Evolutionary conservation across 2,797 vertebrate species (phyloP), one percentile per base, ranked within the genome.

Genomic region (Bucorvus abyssinicus): DNA sequence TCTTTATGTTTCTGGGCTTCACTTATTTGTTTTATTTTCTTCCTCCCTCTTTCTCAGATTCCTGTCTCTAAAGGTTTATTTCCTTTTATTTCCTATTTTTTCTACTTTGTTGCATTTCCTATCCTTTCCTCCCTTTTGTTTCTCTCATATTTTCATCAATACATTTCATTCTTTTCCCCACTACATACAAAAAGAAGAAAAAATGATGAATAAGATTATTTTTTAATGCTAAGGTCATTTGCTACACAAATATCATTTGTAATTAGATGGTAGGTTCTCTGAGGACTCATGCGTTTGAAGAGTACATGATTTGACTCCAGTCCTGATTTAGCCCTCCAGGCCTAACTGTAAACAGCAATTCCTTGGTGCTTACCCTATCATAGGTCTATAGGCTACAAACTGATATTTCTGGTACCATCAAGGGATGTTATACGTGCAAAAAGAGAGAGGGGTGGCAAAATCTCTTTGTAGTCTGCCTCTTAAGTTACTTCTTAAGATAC

Each of bases 191-290:
- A 53, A 57, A 49, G 3, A 38, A 74, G 3, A 32, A 78, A 77
- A 38, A 83, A 79, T 40, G 70, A 85, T 2, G 49, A 47, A 24
- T 8, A 8, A 55, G 8, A 76, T 22, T 53, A 3, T 74, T 70
- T 87, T 88, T 89, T 70, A 67, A 23, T 49, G 21, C 26, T 78
- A 57, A 49, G n/a, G 16, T 84, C 8, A 84, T 86, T 81, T 90
- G 2, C 17, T 88, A 73, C 81, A 61, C 42, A 95, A 85, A 84
- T 91, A 77, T 53, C 5, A 78, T 88, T 71, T n/a, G 38, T 90
- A 81, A 84, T 92, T 89, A 85, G 53, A 77, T 21, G 14, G 3
- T n/a, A 80, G 52, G 44, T 87, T 89, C 79, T 88, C 89, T 68
- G 89, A 93, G 64, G 76, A 83, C 16, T 80, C 29, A 53, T 1